Conservation (phyloP, 1,140 invertebrate species). For the Drosophila lacteicornis region DNA sequence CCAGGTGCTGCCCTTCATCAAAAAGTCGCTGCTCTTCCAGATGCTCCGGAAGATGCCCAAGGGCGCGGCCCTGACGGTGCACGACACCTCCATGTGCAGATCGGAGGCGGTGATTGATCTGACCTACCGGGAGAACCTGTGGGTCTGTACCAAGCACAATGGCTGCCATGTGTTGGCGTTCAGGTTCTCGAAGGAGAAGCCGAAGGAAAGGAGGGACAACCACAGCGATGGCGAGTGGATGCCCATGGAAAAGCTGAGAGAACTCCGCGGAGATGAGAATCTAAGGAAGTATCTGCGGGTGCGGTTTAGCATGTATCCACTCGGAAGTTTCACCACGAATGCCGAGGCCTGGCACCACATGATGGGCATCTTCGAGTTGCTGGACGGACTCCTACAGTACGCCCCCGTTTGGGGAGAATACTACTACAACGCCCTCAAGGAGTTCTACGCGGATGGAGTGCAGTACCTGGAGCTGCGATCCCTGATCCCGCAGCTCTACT, state of each 20-base stretch:
- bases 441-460: constrained; percentile 91
- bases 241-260: constrained; percentile 86
- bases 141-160: constrained; percentile 52
- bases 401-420: constrained; percentile 90
- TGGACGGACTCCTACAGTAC: constrained; percentile 88
- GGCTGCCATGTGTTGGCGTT: constrained; percentile 68
- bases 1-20: constrained; percentile 86
- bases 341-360: constrained; percentile 90
- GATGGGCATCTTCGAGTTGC: constrained; percentile 87
- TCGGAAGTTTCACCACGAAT: constrained; percentile 86
- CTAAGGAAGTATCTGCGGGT: constrained; percentile 18
- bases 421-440: constrained; percentile 88
- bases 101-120: constrained; percentile 86
- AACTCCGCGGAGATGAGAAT: constrained; percentile 35
- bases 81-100: constrained; percentile 88
- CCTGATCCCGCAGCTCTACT: constrained; percentile 86
- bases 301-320: constrained; percentile 53
- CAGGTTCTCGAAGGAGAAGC: constrained; percentile 82
- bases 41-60: constrained; percentile 89
- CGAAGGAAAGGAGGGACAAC: constrained; percentile 32
- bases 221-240: constrained; percentile 86
- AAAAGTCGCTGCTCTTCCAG: constrained; percentile 88
- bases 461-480: constrained; percentile 91
- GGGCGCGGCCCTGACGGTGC: constrained; percentile 90
- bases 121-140: constrained; percentile 55